Conservation (phyloP, 2,797 vertebrate genomes). For the Acanthurus leucopareius region DNA sequence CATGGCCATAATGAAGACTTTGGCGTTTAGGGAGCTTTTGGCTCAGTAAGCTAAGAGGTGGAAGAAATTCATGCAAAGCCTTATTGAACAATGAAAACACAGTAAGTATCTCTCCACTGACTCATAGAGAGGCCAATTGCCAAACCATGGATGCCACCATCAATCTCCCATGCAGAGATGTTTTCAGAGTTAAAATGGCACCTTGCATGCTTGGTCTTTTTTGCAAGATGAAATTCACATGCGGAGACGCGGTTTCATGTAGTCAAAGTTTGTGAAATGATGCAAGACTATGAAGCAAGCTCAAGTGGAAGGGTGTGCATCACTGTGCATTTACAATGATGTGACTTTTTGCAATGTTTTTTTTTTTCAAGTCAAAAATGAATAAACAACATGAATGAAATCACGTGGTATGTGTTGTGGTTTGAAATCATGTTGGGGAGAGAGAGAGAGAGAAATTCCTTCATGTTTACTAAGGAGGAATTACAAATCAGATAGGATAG, state of each 20-base stretch:
- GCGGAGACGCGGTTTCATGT: conserved; percentile 17
- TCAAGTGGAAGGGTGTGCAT: conserved; percentile 9
- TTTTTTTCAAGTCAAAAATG: conserved; percentile 19
- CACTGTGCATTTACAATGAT: neutral
- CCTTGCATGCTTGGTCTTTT: conserved; percentile 39
- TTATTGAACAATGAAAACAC: conserved; percentile 77
- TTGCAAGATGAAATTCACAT: conserved; percentile 28
- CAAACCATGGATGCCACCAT: conserved; percentile 61
- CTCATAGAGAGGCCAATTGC: conserved; percentile 64
- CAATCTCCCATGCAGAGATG: conserved; percentile 53
- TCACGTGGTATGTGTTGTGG: conserved; percentile 5
- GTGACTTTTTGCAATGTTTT: neutral
- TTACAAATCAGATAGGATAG: neutral
- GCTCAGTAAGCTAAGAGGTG: conserved; percentile 67
- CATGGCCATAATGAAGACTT: conserved; percentile 75
- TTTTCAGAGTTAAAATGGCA: conserved; percentile 56
- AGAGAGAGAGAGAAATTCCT: conserved; percentile 1
- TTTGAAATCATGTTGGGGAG: neutral
- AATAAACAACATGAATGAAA: conserved; percentile 15
- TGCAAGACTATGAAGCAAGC: conserved; percentile 6
- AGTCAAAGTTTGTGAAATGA: conserved; percentile 19
- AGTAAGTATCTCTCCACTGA: conserved; percentile 68
- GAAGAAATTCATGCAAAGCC: conserved; percentile 75
- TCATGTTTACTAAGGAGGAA: conserved; percentile 3
- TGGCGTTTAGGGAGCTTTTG: conserved; percentile 71